Percentiles rank a stretch among this genome's conserved stretches.
Evolutionary conservation across 2,888 invertebrate species (phyloP).

Genomic region (Apamea sordens): DNA sequence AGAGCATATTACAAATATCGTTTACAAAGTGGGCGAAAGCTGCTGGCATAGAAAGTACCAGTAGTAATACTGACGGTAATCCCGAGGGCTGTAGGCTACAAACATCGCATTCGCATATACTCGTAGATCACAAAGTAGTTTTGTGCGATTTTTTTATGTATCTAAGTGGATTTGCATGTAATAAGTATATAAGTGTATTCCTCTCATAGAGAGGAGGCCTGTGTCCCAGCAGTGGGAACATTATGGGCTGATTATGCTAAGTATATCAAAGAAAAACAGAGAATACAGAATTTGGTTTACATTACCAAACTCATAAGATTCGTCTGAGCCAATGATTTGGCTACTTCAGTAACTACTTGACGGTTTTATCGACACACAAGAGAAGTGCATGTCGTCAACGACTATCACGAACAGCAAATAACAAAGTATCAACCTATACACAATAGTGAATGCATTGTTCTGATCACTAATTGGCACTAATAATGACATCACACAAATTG

Average conservation of each 20-base stretch:
- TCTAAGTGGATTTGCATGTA: not conserved
- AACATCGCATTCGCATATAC: no score
- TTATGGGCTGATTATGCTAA: not conserved
- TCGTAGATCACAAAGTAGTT: not conserved
- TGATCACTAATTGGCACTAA: constrained; percentile 25
- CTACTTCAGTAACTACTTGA: not conserved
- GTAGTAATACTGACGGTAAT: not conserved
- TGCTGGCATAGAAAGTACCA: not conserved
- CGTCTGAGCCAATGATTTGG: not conserved
- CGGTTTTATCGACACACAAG: not conserved
- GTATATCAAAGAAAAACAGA: not conserved
- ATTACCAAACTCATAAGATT: not conserved
- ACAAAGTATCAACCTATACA: constrained; percentile 10
- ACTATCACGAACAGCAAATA: constrained; percentile 9
- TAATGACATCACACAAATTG: constrained; percentile 8
- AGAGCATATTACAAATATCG: not conserved
- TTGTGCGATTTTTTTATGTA: not conserved
- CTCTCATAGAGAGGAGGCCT: not conserved
- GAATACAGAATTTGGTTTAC: not conserved
- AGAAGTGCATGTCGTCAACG: not conserved
- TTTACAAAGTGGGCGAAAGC: not conserved
- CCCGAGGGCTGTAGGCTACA: not conserved
- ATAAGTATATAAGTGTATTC: not conserved
- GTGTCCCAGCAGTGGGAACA: no score
- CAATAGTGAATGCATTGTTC: constrained; percentile 36